Base-by-base conservation (phyloP, 2,888 invertebrate genomes). In the Callyntrura sp. region DNA sequence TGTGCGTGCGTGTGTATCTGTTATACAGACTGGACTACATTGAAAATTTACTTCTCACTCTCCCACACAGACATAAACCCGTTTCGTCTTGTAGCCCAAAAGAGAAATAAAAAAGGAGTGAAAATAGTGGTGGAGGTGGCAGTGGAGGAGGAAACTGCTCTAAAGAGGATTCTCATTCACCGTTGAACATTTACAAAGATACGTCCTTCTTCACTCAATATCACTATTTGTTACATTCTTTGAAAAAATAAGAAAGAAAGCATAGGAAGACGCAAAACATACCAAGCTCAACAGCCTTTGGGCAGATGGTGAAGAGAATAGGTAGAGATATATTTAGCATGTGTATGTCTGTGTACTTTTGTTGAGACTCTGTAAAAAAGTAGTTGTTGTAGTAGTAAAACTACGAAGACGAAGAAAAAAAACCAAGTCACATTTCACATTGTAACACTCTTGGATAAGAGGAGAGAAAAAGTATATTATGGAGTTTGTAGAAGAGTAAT, bases 341-440 rank as follows among this genome's bases (percentile, higher is more conserved):
- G 68, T 60, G 17, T 60, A 14, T 4, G 76, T 14, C 4, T 51
- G 23, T 76, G 17, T 6, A 23, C 70, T 87, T 79, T 51, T 79
- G 78, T 73, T 9, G 25, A 35, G 35, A 35, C 35, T 35, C 35
- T 55, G 55, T 9, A 60, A 35, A 12, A 48, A n/a, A 83, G 60
- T 55, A 73, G 76, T 17, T n/a, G 68, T 68, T 9, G 28, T 68
- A 35, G 68, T 60, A 35, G 48, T n/a, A 28, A 76, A 28, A 76
- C 20, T 65, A 51, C 62, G 25, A 51, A 60, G 35, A 28, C 43
- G 68, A 65, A n/a, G 51, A 48, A 55, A 45, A 88, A 62, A 81
- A 90, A 85, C 85, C 89, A 62, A 89, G 89, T 90, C 85, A 85
- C 89, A 89, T 85, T 85, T 78, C 68, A 79, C 79, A 90, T 90